A percentile compares a stretch with the other conserved stretches of the same genome.
Evolutionary conservation across 37 sponge, comb jelly and placozoan species (phyloP).

Genomic region (Oscarella lobularis): DNA sequence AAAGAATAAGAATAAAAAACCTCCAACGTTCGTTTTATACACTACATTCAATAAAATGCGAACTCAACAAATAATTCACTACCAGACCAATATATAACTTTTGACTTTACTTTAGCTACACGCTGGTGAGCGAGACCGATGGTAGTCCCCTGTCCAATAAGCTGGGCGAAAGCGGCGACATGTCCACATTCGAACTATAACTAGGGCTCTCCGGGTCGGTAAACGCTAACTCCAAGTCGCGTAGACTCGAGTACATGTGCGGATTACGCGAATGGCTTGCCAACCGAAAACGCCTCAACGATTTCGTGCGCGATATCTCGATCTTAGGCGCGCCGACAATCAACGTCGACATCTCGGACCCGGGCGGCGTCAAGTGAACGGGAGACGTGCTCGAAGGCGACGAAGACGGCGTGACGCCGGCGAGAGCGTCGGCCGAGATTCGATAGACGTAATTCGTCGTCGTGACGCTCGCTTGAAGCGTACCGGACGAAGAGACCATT

Average conservation of each 20-base stretch:
- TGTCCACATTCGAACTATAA: too few species aligned
- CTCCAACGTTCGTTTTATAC: too few species aligned
- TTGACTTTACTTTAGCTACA: too few species aligned
- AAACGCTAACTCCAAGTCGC: background rate
- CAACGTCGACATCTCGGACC: background rate
- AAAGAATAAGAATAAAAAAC: too few species aligned
- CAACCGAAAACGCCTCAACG: background rate
- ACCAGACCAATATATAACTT: too few species aligned
- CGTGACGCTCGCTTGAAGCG: background rate
- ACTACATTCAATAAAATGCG: too few species aligned
- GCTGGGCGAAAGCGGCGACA: too few species aligned
- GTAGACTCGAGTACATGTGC: background rate
- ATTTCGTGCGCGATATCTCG: background rate
- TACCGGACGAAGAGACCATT: background rate
- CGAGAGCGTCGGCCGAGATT: background rate
- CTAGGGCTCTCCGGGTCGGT: background rate
- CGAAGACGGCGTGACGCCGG: background rate
- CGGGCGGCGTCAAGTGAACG: background rate
- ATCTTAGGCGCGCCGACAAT: background rate
- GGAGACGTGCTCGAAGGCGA: background rate
- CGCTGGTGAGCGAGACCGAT: too few species aligned
- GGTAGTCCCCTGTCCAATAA: too few species aligned
- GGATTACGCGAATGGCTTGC: background rate
- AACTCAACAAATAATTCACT: too few species aligned
- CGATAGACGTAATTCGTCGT: background rate